phyloP scores from a whole-genome alignment of 2,113 vertebrate genomes.

The Syrrhaptes paradoxus region DNA sequence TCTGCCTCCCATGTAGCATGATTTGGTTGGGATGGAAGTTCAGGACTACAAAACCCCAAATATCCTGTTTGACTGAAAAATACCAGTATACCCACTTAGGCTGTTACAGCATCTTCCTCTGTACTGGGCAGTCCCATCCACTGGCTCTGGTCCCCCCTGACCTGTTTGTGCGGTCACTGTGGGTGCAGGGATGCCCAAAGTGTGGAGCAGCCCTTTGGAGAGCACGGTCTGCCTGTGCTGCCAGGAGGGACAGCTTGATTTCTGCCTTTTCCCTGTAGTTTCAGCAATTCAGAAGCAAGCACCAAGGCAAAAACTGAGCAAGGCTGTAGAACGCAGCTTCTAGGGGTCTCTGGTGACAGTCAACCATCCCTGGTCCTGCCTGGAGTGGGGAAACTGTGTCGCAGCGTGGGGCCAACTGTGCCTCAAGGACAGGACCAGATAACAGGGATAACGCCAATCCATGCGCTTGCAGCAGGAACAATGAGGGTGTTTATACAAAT shows the following conservation, averaged over 20 bases:
- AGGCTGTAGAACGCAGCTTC: background rate
- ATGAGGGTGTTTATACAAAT: background rate
- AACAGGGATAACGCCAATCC: background rate
- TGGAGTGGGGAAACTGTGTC: background rate
- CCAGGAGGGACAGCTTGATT: background rate
- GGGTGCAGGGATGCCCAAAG: background rate
- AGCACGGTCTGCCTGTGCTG: background rate
- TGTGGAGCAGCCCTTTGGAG: background rate
- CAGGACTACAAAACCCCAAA: background rate
- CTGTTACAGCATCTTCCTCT: background rate
- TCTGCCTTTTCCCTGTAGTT: background rate
- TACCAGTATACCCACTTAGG: background rate
- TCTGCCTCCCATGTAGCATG: background rate
- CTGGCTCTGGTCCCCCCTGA: background rate
- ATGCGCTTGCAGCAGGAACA: background rate
- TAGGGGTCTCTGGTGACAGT: background rate
- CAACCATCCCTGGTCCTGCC: background rate
- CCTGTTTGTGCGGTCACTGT: rapidly evolving
- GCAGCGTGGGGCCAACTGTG: background rate
- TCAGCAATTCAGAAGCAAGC: background rate
- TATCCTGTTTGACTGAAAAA: background rate
- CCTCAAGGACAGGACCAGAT: background rate
- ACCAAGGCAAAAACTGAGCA: background rate
- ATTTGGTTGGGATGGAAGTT: background rate
- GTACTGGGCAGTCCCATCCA: background rate